Evolutionary conservation across 1,140 invertebrate species (phyloP).

Genomic region (Nasonia longicornis): DNA sequence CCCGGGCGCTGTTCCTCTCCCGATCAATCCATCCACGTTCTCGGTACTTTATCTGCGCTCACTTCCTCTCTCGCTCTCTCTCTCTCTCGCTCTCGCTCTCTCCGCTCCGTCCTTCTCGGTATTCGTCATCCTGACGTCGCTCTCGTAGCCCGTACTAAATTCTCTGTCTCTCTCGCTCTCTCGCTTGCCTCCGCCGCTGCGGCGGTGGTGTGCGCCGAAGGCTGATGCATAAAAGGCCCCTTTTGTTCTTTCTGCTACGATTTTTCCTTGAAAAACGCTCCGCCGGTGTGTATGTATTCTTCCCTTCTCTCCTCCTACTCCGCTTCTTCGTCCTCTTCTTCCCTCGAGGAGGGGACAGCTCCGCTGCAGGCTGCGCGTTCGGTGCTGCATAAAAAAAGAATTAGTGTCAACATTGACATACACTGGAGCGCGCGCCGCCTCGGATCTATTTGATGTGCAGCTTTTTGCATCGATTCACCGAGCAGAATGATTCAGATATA

Average conservation of each 20-base stretch:
- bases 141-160: neutral
- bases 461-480: neutral
- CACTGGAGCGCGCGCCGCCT: neutral
- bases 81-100: constrained; percentile 24
- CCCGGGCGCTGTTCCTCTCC: constrained; percentile 11
- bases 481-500: neutral
- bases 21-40: constrained; percentile 34
- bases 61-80: constrained; percentile 34
- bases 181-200: neutral
- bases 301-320: neutral
- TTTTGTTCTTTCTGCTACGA: constrained; percentile 39
- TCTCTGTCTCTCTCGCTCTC: neutral
- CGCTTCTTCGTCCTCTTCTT: neutral
- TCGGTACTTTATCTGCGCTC: constrained; percentile 39
- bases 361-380: neutral
- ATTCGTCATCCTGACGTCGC: constrained; percentile 47
- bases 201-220: constrained; percentile 6
- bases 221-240: constrained; percentile 39
- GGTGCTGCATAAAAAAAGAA: constrained; percentile 7
- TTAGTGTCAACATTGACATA: constrained; percentile 6
- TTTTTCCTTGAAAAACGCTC: constrained; percentile 39
- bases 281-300: neutral
- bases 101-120: constrained; percentile 26
- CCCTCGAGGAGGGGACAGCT: neutral
- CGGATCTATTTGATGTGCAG: neutral